Conservation (phyloP, 2,113 vertebrate species). For the Xerus inauris region DNA sequence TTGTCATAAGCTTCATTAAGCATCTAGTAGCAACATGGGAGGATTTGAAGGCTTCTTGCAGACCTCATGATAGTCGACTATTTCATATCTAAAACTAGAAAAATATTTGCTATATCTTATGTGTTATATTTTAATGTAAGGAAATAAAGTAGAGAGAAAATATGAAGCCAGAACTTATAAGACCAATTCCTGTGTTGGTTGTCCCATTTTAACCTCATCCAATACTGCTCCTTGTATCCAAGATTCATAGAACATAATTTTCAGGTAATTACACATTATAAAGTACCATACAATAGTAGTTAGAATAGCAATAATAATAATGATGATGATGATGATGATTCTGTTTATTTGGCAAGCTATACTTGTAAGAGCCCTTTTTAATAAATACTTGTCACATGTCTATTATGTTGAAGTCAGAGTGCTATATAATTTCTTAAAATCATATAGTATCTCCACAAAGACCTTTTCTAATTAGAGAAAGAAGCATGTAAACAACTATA, state of each 20-base stretch:
- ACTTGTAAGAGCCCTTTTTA: neutral
- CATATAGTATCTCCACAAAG: neutral
- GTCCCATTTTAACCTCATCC: neutral
- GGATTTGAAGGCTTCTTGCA: slow-evolving; percentile 25
- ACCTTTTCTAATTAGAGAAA: slow-evolving; percentile 38
- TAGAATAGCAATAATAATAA: neutral
- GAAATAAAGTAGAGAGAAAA: neutral
- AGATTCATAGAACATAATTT: neutral
- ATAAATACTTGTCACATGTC: slow-evolving; percentile 45
- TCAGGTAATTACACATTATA: slow-evolving; percentile 24
- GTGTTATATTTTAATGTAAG: neutral
- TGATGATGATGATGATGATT: neutral
- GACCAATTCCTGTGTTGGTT: neutral
- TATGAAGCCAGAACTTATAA: neutral
- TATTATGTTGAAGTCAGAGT: slow-evolving; percentile 26
- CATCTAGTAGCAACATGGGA: neutral
- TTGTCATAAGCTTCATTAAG: slow-evolving; percentile 46
- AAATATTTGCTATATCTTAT: neutral
- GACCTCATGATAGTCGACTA: slow-evolving; percentile 9
- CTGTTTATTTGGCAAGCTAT: slow-evolving; percentile 41
- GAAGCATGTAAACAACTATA: neutral
- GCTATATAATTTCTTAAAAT: slow-evolving; percentile 38
- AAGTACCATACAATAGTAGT: neutral
- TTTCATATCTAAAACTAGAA: slow-evolving; percentile 50
- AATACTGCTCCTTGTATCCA: neutral